Evolutionary conservation across 2,113 vertebrate genomes (phyloP).

Genomic region (Saimiri boliviensis): DNA sequence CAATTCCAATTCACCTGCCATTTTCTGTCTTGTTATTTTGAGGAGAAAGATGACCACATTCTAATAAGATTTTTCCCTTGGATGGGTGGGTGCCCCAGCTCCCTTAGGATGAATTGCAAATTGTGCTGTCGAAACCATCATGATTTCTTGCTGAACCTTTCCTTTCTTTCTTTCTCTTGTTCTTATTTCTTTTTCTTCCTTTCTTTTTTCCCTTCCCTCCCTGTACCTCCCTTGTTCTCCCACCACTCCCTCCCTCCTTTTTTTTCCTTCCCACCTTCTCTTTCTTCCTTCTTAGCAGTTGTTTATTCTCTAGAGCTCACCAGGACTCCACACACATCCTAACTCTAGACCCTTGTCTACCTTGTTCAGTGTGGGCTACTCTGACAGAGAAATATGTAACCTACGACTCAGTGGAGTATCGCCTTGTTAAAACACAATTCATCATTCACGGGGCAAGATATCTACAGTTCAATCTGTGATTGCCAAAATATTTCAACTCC

Average conservation of each 20-base stretch:
- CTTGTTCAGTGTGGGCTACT: background rate
- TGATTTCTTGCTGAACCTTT: background rate
- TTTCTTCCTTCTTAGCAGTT: background rate
- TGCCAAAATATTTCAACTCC: background rate
- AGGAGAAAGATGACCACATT: background rate
- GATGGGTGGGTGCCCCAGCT: background rate
- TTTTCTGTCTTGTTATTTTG: background rate
- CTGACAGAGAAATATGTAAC: background rate
- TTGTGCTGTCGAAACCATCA: background rate
- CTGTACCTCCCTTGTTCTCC: background rate
- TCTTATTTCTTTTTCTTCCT: accelerated
- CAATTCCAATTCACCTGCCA: background rate
- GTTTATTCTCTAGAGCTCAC: background rate
- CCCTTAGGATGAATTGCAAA: background rate
- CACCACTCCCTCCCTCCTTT: background rate
- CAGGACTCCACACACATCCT: background rate
- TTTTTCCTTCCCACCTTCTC: background rate
- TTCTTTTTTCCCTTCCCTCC: accelerated
- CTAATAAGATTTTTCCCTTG: background rate
- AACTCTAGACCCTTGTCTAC: background rate
- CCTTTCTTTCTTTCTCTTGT: background rate
- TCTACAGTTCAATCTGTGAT: background rate
- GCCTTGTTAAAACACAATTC: background rate
- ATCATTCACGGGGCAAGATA: background rate
- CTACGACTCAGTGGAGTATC: background rate